Conservation (phyloP, 2,113 vertebrate species). For the Psittacula cyanocephala region DNA sequence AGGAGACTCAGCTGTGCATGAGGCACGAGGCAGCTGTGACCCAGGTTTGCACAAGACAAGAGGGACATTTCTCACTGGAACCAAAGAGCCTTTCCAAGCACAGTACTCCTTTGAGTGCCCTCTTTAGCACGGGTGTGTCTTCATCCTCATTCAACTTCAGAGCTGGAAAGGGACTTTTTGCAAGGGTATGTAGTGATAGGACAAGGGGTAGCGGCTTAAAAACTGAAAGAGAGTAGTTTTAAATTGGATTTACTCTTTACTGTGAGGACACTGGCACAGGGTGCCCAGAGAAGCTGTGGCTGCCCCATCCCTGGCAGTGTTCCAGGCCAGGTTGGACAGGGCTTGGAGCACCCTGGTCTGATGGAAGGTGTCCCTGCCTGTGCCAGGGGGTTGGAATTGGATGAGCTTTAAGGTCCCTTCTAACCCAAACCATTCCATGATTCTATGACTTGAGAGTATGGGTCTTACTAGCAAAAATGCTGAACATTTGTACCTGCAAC, state of each 20-base stretch:
- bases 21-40: neutral
- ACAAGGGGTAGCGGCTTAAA: neutral
- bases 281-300: neutral
- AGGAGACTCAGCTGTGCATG: neutral
- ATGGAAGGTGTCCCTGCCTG: neutral
- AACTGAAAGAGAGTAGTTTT: neutral
- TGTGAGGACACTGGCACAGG: neutral
- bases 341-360: neutral
- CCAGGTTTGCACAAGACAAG: neutral
- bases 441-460: neutral
- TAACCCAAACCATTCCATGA: neutral
- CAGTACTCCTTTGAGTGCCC: neutral
- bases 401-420: neutral
- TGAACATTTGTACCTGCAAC: neutral
- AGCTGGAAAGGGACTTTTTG: neutral
- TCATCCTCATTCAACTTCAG: neutral
- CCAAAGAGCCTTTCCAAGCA: too few species aligned
- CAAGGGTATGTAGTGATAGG: neutral
- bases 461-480: neutral
- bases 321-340: neutral
- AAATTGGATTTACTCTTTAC: neutral
- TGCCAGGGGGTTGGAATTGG: neutral
- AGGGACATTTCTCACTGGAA: neutral
- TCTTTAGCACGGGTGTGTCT: neutral
- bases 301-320: neutral